phyloP scores from a whole-genome alignment of 1,140 invertebrate genomes.

The Drosophila teissieri region DNA sequence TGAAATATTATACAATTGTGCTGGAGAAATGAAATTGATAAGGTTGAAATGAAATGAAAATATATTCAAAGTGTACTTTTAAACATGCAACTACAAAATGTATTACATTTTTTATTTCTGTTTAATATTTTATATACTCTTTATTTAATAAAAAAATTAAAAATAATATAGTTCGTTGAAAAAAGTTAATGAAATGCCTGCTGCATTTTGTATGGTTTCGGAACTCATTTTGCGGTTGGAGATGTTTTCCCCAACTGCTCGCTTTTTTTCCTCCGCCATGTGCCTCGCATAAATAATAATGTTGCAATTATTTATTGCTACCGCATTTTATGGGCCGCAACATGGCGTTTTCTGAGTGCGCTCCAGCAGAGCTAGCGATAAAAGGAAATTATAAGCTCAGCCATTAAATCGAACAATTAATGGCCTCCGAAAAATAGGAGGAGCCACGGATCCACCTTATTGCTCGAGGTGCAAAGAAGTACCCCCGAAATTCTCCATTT shows the following conservation, averaged over 20 bases:
- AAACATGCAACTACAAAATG: no score
- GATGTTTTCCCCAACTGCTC: not conserved
- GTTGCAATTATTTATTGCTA: conserved; percentile 48
- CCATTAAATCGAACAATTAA: conserved; percentile 45
- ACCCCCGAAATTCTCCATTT: not conserved
- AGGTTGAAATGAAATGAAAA: not conserved
- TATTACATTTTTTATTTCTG: no score
- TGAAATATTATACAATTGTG: conserved; percentile 67
- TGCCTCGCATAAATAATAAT: conserved; percentile 58
- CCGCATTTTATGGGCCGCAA: conserved; percentile 49
- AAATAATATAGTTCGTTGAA: not conserved
- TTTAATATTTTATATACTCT: no score
- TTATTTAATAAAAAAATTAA: no score
- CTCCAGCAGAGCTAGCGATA: conserved; percentile 22
- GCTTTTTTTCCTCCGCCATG: conserved; percentile 15
- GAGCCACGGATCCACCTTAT: conserved; percentile 21
- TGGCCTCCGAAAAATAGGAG: conserved; percentile 5
- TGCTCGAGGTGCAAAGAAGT: conserved; percentile 16
- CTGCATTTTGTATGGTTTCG: not conserved
- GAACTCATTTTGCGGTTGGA: conserved; percentile 18
- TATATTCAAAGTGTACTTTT: not conserved
- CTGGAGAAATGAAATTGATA: not conserved
- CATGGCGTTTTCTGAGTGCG: conserved; percentile 65
- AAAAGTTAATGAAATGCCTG: not conserved
- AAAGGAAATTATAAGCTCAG: conserved; percentile 36